Percentiles rank a stretch among this genome's conserved stretches.
Evolutionary conservation across 2,113 vertebrate species (phyloP).

Genomic region (Heliornis fulica): DNA sequence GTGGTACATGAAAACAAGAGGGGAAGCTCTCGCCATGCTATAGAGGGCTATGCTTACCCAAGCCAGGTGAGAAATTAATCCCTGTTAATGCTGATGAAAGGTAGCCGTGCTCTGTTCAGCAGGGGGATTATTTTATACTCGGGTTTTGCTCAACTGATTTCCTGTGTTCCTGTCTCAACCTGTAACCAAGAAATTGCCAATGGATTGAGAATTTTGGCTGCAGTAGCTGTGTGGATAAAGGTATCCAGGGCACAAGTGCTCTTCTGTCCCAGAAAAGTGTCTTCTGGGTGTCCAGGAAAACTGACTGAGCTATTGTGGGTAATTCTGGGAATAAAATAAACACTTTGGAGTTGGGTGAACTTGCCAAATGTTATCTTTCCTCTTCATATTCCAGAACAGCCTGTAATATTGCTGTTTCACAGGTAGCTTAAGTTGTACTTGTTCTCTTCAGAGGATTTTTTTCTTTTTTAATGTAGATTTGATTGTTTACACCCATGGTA

Average conservation of each 20-base stretch:
- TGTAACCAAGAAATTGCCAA: background rate
- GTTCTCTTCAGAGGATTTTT: background rate
- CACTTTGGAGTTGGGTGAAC: background rate
- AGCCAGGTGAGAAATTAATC: background rate
- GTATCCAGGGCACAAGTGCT: background rate
- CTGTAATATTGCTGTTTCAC: background rate
- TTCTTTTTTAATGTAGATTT: background rate
- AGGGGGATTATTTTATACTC: background rate
- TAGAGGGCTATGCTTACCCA: background rate
- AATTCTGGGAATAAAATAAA: background rate
- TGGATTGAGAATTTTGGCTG: background rate
- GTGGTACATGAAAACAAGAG: background rate
- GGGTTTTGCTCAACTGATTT: background rate
- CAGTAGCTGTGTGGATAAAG: background rate
- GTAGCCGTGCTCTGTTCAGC: background rate
- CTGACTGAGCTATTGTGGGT: background rate
- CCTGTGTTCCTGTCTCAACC: background rate
- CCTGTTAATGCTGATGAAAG: rapidly evolving
- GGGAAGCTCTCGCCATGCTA: background rate
- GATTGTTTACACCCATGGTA: background rate
- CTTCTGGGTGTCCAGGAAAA: background rate
- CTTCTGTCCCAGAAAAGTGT: background rate
- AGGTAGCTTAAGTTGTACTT: background rate
- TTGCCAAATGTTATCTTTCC: background rate
- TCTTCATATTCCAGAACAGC: background rate